These are phyloP conservation scores for Malurus leucopterus DNA, from an alignment of 2,797 vertebrate genomes.

Conservation along the genomic window DNA sequence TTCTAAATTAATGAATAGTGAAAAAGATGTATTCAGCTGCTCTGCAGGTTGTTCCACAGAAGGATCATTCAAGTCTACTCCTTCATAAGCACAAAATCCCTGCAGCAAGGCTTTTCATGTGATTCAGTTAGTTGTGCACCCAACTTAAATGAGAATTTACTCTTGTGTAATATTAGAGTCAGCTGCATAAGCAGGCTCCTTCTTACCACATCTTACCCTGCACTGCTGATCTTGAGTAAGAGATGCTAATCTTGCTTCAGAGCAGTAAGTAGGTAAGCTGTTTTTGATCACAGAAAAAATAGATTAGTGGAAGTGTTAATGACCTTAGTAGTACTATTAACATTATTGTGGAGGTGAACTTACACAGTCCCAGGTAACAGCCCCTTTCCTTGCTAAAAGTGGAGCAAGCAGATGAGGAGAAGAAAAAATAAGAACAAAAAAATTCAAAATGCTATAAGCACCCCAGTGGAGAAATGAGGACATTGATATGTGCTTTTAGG, in stretches of 20 bases:
- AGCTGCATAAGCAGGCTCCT: background rate
- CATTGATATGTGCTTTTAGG: rapidly evolving
- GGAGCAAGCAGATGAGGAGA: background rate
- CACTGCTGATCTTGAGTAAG: background rate
- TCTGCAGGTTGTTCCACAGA: slow-evolving; percentile 2
- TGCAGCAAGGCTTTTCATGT: slow-evolving; percentile 15
- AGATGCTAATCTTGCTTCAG: background rate
- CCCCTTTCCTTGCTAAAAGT: background rate
- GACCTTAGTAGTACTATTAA: background rate
- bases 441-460: background rate
- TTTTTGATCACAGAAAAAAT: background rate
- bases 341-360: background rate
- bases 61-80: background rate
- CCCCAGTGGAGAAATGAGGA: background rate
- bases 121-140: background rate
- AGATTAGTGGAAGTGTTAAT: background rate
- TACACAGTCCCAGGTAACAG: background rate
- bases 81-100: slow-evolving; percentile 43
- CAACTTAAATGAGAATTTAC: background rate
- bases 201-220: background rate
- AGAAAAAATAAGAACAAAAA: background rate
- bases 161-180: slow-evolving; percentile 36
- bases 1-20: background rate
- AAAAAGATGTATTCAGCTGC: background rate
- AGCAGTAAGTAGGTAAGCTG: background rate